Evolutionary conservation across 2,113 vertebrate genomes (phyloP), one percentile per base, ranked within the genome.

Genomic region (Mohoua ochrocephala): DNA sequence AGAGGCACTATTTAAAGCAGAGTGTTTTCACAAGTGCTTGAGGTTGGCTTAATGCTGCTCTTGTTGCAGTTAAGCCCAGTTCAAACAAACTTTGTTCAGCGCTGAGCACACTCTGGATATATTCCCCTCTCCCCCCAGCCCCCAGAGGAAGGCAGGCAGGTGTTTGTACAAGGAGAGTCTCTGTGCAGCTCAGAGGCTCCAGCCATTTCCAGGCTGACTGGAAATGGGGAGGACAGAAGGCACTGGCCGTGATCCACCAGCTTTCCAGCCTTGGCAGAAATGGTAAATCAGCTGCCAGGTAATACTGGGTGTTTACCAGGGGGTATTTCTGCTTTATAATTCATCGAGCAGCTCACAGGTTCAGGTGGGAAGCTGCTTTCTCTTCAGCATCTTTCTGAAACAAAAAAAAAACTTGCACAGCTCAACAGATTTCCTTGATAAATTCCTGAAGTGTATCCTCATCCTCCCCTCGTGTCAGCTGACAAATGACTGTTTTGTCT

Each of bases 371-470:
- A 94, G 84, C 67, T 64, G 87, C 86, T 97, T 93, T 79, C 91
- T 81, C 89, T 94, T 90, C 94, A 87, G 85, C 64, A 35, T 95
- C 84, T 86, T 97, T 80, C 83, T 77, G 31, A n/a, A n/a, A n/a
- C 12, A 39, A 9, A 60, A 81, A 76, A 97, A 89, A 78, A 77
- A 53, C 54, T 95, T 98, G 96, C 94, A 73, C 79, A 91, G 89
- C 97, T 97, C 94, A 91, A 96, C 95, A 96, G 91, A 97, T 98
- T 97, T 97, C 95, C 91, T 91, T 92, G 97, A 96, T 96, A 88
- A 97, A 97, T 96, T 93, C 91, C 92, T 70, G 63, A 93, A 95
- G 94, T 92, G 14, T 56, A 10, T 76, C 94, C 76, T 97, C 91
- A 94, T 90, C 77, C 90, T 93, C 95, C 92, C 86, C 91, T 67